phyloP scores from a whole-genome alignment of 2,888 invertebrate genomes.

The Drosophila picticornis region DNA sequence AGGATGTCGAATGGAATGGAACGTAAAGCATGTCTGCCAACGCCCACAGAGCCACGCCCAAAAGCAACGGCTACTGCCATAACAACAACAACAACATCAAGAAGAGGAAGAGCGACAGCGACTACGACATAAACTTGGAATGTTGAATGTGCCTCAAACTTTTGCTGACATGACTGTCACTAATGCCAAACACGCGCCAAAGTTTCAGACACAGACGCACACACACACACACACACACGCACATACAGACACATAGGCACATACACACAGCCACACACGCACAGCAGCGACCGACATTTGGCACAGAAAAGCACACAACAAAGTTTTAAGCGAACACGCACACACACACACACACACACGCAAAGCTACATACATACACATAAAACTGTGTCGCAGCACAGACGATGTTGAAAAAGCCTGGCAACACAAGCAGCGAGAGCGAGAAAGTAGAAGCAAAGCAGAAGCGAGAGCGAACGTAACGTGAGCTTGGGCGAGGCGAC shows the following conservation, averaged over 20 bases:
- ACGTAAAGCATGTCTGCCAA: conserved; percentile 63
- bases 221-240: conserved; percentile 25
- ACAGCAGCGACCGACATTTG: conserved; percentile 62
- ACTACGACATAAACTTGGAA: conserved; percentile 77
- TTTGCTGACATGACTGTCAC: conserved; percentile 82
- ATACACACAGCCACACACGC: conserved; percentile 14
- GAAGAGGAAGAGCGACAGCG: conserved; percentile 15
- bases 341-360: conserved; percentile 24
- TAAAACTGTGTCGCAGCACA: conserved; percentile 73
- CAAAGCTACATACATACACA: conserved; percentile 30
- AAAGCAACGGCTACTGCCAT: conserved; percentile 26
- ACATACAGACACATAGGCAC: neutral
- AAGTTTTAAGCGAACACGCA: conserved; percentile 56
- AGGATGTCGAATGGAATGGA: conserved; percentile 24
- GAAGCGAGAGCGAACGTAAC: conserved; percentile 15
- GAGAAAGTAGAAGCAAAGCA: conserved; percentile 3
- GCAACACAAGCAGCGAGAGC: conserved; percentile 12
- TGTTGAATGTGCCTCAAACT: conserved; percentile 80
- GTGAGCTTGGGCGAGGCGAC: conserved; percentile 57
- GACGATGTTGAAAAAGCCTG: conserved; percentile 52
- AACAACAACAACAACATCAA: conserved; percentile 2
- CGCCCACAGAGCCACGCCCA: conserved; percentile 56
- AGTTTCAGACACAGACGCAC: conserved; percentile 73
- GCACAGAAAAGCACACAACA: conserved; percentile 68
- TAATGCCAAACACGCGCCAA: conserved; percentile 82